A percentile compares a stretch with the other conserved stretches of the same genome.
phyloP scores from a whole-genome alignment of 2,113 vertebrate genomes.

The Pipa parva region DNA sequence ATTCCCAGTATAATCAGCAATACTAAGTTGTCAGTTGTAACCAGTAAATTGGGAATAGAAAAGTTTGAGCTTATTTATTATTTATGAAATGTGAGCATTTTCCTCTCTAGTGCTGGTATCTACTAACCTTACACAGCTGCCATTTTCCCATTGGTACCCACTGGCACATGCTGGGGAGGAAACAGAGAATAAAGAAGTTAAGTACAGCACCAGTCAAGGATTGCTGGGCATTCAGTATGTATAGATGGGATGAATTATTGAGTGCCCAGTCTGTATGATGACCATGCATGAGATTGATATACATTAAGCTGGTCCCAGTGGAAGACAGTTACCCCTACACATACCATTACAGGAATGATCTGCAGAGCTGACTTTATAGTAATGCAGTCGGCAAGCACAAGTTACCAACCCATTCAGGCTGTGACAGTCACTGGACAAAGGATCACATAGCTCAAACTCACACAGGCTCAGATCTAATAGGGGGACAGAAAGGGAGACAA shows the following conservation, averaged over 20 bases:
- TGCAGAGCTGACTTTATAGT: background rate
- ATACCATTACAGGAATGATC: conserved; percentile 18
- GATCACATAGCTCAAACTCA: conserved; percentile 14
- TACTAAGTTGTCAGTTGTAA: no score
- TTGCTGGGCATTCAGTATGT: background rate
- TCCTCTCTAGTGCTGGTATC: background rate
- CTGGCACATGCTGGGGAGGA: conserved; percentile 8
- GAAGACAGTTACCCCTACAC: background rate
- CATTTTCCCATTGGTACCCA: background rate
- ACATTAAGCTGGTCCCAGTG: background rate
- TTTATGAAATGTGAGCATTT: no score
- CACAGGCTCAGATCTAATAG: conserved; percentile 16
- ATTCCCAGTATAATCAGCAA: no score
- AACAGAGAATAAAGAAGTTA: background rate
- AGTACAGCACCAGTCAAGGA: no score
- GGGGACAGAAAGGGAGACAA: background rate
- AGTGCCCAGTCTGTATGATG: background rate
- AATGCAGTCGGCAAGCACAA: background rate
- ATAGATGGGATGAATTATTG: background rate
- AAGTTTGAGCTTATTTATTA: no score
- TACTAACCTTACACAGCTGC: conserved; percentile 15
- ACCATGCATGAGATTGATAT: background rate
- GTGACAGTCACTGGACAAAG: background rate
- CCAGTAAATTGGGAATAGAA: no score
- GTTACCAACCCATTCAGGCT: background rate